Base-by-base conservation (phyloP, 2,888 invertebrate genomes). In the Tolmerus cingulatus region DNA sequence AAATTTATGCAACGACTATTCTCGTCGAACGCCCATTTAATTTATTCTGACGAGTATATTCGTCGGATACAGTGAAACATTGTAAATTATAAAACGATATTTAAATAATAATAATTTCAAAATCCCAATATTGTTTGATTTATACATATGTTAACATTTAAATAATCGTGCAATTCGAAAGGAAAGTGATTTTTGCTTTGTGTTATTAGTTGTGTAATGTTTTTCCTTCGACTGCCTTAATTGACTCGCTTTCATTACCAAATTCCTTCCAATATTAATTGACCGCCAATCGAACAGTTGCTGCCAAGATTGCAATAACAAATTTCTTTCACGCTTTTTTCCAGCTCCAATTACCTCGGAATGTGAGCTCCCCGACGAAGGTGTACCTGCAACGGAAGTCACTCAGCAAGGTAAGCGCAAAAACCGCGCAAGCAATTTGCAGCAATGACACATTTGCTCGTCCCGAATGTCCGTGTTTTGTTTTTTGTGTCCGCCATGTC, bases 341-440 rank as follows among this genome's bases (percentile, higher is more conserved):
- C 51, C 51, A 79, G 79, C 46, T 51, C 43, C n/a, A 79, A 79
- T 27, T 79, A 79, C 79, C 79, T 79, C 79, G 79, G 46, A 79
- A 46, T 40, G 51, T 79, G 79, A 79, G 51, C 51, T 51, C 12
- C 43, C 30, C 51, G 46, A 12, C 40, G 51, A 79, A 79, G 23
- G 51, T 46, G 66, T 66, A 66, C 23, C 27, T 66, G 66, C 66
- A 66, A 27, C 66, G 66, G 66, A 66, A 66, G 66, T 66, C 66
- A 66, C 27, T 23, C 66, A 19, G 27, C 66, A 66, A 66, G 66
- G 66, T 66, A 66, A 66, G 66, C 66, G 66, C 66, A 66, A 66
- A 66, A 27, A 66, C 9, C 66, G 4, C 27, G 66, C 66, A 19
- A 66, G 27, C 66, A 66, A 66, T 66, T 66, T 66, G 19, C 66